Conservation (phyloP, 2,113 vertebrate genomes). For the Trogon melanurus region DNA sequence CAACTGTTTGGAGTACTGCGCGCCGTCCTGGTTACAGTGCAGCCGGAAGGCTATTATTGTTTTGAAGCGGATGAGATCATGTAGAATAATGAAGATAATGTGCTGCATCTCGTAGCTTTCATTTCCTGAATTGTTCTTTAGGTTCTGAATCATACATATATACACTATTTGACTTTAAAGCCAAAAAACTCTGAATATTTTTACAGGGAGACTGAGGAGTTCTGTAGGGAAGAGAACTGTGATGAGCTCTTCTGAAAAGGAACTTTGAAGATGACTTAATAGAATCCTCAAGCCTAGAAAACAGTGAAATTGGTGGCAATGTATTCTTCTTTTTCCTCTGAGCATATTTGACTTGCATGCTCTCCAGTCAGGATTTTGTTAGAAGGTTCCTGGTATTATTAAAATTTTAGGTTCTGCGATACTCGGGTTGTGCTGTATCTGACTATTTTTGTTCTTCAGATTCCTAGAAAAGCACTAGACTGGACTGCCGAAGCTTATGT, state of each 20-base stretch:
- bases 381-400: neutral
- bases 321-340: neutral
- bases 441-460: neutral
- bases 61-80: slow-evolving; percentile 12
- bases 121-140: slow-evolving; percentile 2
- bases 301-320: neutral
- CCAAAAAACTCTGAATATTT: neutral
- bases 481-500: neutral
- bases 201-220: neutral
- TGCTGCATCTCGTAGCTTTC: neutral
- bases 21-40: neutral
- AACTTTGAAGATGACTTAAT: neutral
- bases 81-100: slow-evolving; percentile 13
- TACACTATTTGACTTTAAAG: neutral
- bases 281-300: neutral
- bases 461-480: neutral
- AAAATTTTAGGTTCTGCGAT: neutral
- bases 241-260: neutral
- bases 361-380: neutral
- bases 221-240: neutral
- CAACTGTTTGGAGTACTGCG: neutral
- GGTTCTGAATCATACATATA: neutral
- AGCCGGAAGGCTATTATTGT: slow-evolving; percentile 20
- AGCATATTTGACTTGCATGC: neutral
- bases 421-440: neutral